phyloP scores from a whole-genome alignment of 2,797 vertebrate genomes.

The Poeciliopsis presidionis region DNA sequence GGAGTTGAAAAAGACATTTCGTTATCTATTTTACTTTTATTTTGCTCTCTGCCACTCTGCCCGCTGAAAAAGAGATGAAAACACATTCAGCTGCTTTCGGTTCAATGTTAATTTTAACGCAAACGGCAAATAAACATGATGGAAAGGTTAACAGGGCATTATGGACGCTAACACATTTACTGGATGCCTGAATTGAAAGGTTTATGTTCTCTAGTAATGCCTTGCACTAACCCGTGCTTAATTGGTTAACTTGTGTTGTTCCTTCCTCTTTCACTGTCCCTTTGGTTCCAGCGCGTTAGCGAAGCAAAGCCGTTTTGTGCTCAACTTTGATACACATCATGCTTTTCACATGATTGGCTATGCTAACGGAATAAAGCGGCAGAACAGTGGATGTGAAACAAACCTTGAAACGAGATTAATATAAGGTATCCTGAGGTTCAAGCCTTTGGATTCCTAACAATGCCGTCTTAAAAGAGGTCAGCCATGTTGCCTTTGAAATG shows the following conservation, averaged over 20 bases:
- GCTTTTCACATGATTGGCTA: slow-evolving; percentile 50
- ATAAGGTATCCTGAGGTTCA: not conserved
- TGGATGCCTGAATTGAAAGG: slow-evolving; percentile 7
- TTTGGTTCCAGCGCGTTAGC: slow-evolving; percentile 50
- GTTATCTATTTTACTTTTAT: not conserved
- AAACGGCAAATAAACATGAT: not conserved
- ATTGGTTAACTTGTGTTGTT: slow-evolving; percentile 50
- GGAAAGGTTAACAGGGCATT: not conserved
- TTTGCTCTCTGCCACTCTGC: not conserved
- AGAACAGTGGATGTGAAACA: slow-evolving; percentile 32
- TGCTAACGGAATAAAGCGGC: slow-evolving; percentile 35
- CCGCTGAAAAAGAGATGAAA: not conserved
- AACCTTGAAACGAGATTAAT: slow-evolving; percentile 53
- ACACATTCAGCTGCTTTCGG: not conserved
- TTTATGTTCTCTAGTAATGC: slow-evolving; percentile 15
- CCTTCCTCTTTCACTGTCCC: slow-evolving; percentile 46
- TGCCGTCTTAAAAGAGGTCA: not conserved
- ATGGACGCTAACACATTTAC: not conserved
- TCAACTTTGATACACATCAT: slow-evolving; percentile 49
- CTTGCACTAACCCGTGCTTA: slow-evolving; percentile 29
- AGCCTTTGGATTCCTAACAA: not conserved
- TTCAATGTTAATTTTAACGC: not conserved
- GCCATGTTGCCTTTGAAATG: not conserved
- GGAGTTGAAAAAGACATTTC: not conserved
- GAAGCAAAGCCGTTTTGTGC: slow-evolving; percentile 36